Conservation (phyloP, 2,888 invertebrate species). For the Ariolimax columbianus region DNA sequence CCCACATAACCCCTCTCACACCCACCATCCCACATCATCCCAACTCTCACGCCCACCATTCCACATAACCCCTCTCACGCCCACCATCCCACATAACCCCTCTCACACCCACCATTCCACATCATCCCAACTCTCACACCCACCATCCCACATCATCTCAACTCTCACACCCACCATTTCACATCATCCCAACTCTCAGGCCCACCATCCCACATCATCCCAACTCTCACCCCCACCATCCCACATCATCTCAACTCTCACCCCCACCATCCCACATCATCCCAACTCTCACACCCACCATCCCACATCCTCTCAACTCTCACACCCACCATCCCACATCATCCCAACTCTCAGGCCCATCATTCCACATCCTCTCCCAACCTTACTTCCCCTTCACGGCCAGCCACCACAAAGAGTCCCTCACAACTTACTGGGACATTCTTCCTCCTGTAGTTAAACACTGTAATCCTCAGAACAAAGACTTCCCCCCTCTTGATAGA, state of each 20-base stretch:
- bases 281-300: too few relatives aligned
- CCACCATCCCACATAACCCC: background rate
- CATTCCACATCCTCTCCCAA: background rate
- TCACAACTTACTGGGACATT: slow-evolving; percentile 48
- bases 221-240: too few relatives aligned
- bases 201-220: too few relatives aligned
- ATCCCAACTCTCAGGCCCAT: too few relatives aligned
- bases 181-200: too few relatives aligned
- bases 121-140: background rate
- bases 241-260: too few relatives aligned
- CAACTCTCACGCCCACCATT: background rate
- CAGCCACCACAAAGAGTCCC: background rate
- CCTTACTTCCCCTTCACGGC: background rate
- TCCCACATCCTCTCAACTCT: background rate
- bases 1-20: background rate
- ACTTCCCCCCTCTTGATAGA: slow-evolving; percentile 93
- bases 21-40: background rate
- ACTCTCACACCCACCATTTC: too few relatives aligned
- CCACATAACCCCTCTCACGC: background rate
- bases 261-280: too few relatives aligned
- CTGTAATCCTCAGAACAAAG: slow-evolving; percentile 89
- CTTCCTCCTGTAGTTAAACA: slow-evolving; percentile 86
- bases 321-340: background rate
- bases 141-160: background rate
- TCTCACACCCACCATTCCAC: background rate